These are phyloP conservation scores for Blennius ocellaris DNA, from an alignment of 2,113 vertebrate species.

Conservation along the genomic window DNA sequence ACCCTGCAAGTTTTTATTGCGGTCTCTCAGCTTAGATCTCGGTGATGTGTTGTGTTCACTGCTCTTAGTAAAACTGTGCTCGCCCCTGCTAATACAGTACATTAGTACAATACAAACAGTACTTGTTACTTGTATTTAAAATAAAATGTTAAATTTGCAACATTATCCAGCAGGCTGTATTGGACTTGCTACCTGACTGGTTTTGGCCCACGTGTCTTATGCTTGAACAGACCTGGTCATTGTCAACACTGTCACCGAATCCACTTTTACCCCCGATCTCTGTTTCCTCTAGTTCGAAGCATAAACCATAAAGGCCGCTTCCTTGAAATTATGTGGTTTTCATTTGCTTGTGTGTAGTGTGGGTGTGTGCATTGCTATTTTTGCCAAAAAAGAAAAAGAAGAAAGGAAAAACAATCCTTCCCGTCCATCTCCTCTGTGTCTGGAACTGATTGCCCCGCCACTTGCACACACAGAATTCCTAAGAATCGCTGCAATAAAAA, in stretches of 20 bases:
- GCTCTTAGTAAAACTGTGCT: too few relatives aligned
- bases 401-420: slow-evolving; percentile 24
- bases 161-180: too few relatives aligned
- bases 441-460: slow-evolving; percentile 68
- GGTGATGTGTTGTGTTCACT: too few relatives aligned
- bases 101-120: too few relatives aligned
- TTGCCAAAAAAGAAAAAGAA: slow-evolving; percentile 25
- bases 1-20: too few relatives aligned
- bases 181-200: too few relatives aligned
- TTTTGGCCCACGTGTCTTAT: too few relatives aligned
- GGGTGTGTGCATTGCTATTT: slow-evolving; percentile 32
- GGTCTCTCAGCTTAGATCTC: too few relatives aligned
- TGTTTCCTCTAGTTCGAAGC: slow-evolving; percentile 11
- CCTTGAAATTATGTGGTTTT: slow-evolving; percentile 60
- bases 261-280: background rate
- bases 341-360: slow-evolving; percentile 48
- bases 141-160: too few relatives aligned
- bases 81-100: too few relatives aligned
- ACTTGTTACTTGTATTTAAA: too few relatives aligned
- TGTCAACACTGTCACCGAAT: background rate
- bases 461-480: slow-evolving; percentile 52
- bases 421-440: slow-evolving; percentile 37
- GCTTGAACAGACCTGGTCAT: background rate
- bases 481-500: slow-evolving; percentile 34
- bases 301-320: slow-evolving; percentile 38